Percentiles rank a stretch among this genome's conserved stretches.
phyloP scores from a whole-genome alignment of 2,797 vertebrate genomes.

The Sebastes iracundus region DNA sequence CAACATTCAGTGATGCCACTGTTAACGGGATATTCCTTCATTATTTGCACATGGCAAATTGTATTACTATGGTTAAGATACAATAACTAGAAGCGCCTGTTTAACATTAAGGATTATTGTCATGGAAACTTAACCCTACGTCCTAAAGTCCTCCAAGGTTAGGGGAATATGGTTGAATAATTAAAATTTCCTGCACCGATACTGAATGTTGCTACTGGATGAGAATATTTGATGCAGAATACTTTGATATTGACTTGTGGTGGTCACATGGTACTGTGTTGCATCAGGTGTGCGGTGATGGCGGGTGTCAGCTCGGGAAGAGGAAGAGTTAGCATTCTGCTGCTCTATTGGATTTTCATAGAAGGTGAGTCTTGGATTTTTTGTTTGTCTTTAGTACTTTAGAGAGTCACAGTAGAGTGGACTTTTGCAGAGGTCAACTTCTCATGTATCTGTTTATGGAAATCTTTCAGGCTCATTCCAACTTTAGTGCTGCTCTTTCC shows the following conservation, averaged over 20 bases:
- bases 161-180: neutral
- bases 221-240: neutral
- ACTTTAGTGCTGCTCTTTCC: neutral
- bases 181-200: neutral
- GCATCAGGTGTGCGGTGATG: conserved; percentile 37
- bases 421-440: neutral
- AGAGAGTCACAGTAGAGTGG: neutral
- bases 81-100: neutral
- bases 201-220: neutral
- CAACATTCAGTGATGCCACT: neutral
- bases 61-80: neutral
- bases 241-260: neutral
- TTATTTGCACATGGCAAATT: neutral
- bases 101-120: neutral
- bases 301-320: conserved; percentile 11
- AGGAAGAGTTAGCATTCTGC: conserved; percentile 24
- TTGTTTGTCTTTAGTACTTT: neutral
- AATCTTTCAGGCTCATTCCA: neutral
- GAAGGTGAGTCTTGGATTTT: conserved; percentile 55
- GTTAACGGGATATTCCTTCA: neutral
- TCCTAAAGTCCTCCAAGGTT: neutral
- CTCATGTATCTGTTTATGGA: neutral
- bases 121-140: neutral
- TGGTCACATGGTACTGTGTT: neutral
- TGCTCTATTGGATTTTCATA: conserved; percentile 52